These are phyloP conservation scores for Lordiphosa clarofinis DNA, from an alignment of 1,140 invertebrate species.

Conservation along the genomic window DNA sequence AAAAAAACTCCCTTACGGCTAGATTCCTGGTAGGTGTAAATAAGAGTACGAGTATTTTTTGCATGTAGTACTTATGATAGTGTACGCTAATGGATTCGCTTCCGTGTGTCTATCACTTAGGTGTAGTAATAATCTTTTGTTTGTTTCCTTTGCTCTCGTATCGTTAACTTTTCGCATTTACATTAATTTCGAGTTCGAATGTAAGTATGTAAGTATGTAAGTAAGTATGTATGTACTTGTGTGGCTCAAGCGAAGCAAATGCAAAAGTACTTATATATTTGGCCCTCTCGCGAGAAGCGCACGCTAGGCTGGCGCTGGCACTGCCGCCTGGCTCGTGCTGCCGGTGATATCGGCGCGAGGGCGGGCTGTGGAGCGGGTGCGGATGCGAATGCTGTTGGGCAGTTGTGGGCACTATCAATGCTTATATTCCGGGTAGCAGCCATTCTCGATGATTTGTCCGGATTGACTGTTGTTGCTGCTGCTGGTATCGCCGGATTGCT, in stretches of 20 bases:
- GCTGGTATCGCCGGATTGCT: constrained; percentile 75
- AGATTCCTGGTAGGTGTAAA: constrained; percentile 2
- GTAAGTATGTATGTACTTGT: constrained; percentile 17
- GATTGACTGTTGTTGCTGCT: constrained; percentile 80
- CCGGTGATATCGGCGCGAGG: constrained; percentile 11
- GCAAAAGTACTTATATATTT: constrained; percentile 35
- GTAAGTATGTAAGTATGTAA: constrained; percentile 32
- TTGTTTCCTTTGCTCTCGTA: constrained; percentile 21
- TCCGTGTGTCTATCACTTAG: constrained; percentile 35
- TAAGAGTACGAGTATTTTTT: constrained; percentile 11
- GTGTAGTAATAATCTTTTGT: constrained; percentile 17
- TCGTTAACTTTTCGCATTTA: constrained; percentile 47
- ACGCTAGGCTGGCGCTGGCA: constrained; percentile 14
- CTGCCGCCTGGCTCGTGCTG: constrained; percentile 18
- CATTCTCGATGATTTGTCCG: constrained; percentile 80
- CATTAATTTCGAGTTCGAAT: constrained; percentile 25
- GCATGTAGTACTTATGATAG: constrained; percentile 5
- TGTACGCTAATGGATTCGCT: constrained; percentile 23
- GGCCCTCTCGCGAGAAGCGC: constrained; percentile 22
- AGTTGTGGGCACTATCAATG: constrained; percentile 80
- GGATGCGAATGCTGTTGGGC: constrained; percentile 16
- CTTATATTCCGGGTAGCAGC: constrained; percentile 81
- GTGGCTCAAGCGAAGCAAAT: constrained; percentile 35
- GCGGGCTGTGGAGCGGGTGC: constrained; percentile 2
- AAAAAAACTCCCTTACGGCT: too few species aligned